A percentile compares a stretch with the other conserved stretches of the same genome.
Conservation (phyloP, 2,888 invertebrate genomes). For the Pterostichus madidus region DNA sequence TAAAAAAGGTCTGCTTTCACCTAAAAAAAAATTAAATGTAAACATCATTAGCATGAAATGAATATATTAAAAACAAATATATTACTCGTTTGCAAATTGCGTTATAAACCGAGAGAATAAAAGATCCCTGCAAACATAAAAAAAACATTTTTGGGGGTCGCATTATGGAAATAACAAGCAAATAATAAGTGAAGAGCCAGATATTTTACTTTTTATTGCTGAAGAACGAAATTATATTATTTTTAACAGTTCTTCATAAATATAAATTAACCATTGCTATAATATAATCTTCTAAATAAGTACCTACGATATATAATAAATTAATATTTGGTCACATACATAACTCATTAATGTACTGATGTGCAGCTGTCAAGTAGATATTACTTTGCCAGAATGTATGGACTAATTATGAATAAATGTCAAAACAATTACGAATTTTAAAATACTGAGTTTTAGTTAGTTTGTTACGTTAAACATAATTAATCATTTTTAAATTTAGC, state of each 20-base stretch:
- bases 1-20: background rate
- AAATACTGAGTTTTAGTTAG: no score
- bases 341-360: no score
- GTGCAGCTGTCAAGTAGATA: no score
- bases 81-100: slow-evolving; percentile 24
- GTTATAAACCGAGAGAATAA: slow-evolving; percentile 13
- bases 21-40: slow-evolving; percentile 15
- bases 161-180: slow-evolving; percentile 16
- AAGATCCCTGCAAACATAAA: background rate
- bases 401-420: no score
- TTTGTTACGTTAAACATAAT: no score
- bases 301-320: no score
- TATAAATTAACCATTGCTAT: no score
- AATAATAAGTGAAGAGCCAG: background rate
- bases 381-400: no score
- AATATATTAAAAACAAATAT: slow-evolving; percentile 40
- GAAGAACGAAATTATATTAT: background rate
- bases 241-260: background rate
- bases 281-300: no score
- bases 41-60: slow-evolving; percentile 27
- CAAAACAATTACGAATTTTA: no score
- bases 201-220: background rate
- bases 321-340: no score
- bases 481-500: no score
- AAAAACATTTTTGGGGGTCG: background rate